phyloP scores from a whole-genome alignment of 2,113 vertebrate genomes.

The Hemichromis elongatus region DNA sequence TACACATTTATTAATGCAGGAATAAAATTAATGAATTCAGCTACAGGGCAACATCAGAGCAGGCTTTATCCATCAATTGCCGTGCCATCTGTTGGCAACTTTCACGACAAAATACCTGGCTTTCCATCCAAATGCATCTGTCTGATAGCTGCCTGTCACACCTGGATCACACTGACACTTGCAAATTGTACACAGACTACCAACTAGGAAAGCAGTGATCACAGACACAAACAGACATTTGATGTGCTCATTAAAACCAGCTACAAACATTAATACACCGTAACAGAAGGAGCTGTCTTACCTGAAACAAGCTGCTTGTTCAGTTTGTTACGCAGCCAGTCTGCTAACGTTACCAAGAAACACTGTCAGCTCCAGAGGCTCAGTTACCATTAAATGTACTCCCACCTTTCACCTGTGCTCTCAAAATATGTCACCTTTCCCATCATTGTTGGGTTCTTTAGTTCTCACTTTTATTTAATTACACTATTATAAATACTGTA shows the following conservation, averaged over 20 bases:
- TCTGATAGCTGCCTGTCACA: not conserved
- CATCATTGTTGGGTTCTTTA: not conserved
- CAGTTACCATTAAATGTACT: not conserved
- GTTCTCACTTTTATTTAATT: not conserved
- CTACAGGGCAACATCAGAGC: not conserved
- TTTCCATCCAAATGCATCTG: not conserved
- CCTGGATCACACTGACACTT: not conserved
- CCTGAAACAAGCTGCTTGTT: not conserved
- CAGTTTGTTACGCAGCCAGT: not conserved
- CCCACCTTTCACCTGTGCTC: not conserved
- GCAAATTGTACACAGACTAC: not conserved
- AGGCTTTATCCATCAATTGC: not conserved
- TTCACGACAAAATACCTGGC: not conserved
- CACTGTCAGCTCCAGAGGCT: not conserved
- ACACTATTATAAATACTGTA: not conserved
- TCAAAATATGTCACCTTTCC: not conserved
- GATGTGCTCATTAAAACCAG: not conserved
- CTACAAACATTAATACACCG: not conserved
- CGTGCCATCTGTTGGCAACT: not conserved
- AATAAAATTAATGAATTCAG: not conserved
- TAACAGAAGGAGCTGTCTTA: not conserved
- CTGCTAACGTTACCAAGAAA: not conserved
- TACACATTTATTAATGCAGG: not conserved
- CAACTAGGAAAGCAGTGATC: not conserved
- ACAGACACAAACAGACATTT: not conserved